A percentile compares a stretch with the other conserved stretches of the same genome.
phyloP scores from a whole-genome alignment of 2,797 vertebrate species.

The Clarias fuscus region DNA sequence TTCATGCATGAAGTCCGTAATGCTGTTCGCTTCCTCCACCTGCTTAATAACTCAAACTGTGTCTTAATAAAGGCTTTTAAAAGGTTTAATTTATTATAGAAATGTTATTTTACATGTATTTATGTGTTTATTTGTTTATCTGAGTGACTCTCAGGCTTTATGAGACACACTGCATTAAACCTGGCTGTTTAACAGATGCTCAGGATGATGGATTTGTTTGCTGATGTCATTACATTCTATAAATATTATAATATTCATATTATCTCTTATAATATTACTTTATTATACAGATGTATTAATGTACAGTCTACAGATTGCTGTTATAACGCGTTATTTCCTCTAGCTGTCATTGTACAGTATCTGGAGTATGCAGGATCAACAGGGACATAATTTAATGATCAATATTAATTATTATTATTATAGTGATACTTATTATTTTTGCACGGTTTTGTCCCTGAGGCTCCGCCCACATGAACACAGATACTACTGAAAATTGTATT shows the following conservation, averaged over 20 bases:
- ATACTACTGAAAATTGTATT: no score
- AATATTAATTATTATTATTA: not conserved
- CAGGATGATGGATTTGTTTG: not conserved
- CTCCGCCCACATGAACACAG: no score
- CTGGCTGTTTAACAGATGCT: not conserved
- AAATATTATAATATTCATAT: not conserved
- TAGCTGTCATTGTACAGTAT: not conserved
- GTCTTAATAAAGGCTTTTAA: not conserved
- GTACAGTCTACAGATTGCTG: not conserved
- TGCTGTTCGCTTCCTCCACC: not conserved
- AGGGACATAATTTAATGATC: not conserved
- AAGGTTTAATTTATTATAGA: not conserved
- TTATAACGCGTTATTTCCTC: not conserved
- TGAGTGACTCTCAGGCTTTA: not conserved
- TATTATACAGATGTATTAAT: not conserved
- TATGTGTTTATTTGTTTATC: not conserved
- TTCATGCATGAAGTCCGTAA: not conserved
- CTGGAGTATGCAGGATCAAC: not conserved
- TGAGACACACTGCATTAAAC: not conserved
- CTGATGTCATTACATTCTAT: not conserved
- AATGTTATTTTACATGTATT: not conserved
- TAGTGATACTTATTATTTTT: not conserved
- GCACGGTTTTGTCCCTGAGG: no score
- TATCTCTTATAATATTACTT: not conserved
- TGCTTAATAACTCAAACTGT: not conserved